These are phyloP conservation scores for Cerceris ruficornis DNA, from an alignment of 2,888 invertebrate genomes.

Conservation along the genomic window DNA sequence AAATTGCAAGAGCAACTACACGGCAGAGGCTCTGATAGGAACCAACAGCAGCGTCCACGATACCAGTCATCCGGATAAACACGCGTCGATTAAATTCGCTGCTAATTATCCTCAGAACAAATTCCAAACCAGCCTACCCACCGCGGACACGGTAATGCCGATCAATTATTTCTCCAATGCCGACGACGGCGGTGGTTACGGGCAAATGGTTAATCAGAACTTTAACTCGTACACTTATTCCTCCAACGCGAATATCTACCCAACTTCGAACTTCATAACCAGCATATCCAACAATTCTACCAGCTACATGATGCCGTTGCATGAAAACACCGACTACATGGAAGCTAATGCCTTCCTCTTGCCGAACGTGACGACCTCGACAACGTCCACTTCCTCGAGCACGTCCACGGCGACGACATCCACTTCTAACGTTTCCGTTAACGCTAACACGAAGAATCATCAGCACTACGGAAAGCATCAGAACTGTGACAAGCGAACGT, in stretches of 20 bases:
- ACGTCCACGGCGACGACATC: constrained; percentile 59
- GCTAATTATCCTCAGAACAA: constrained; percentile 78
- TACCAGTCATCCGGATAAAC: constrained; percentile 73
- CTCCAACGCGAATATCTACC: constrained; percentile 79
- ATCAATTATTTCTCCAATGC: constrained; percentile 79
- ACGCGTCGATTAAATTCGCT: constrained; percentile 75
- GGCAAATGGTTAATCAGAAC: constrained; percentile 79
- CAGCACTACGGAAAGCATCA: constrained; percentile 76
- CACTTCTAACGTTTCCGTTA: constrained; percentile 48
- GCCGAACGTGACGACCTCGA: constrained; percentile 73
- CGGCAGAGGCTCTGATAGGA: constrained; percentile 80
- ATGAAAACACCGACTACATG: constrained; percentile 78
- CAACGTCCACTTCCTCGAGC: constrained; percentile 60
- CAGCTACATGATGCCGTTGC: constrained; percentile 79
- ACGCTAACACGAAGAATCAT: constrained; percentile 65
- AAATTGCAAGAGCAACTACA: constrained; percentile 81
- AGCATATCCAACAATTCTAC: constrained; percentile 78
- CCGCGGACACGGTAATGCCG: constrained; percentile 74
- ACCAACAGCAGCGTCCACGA: constrained; percentile 74
- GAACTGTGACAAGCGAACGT: constrained; percentile 77
- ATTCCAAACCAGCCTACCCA: constrained; percentile 71
- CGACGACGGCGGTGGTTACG: constrained; percentile 76
- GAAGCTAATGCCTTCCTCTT: constrained; percentile 77
- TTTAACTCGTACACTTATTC: constrained; percentile 79
- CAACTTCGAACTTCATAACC: constrained; percentile 78